Percentiles rank a stretch among this genome's conserved stretches.
Evolutionary conservation across 2,888 invertebrate species (phyloP).

Genomic region (Cacoxenus indagator): DNA sequence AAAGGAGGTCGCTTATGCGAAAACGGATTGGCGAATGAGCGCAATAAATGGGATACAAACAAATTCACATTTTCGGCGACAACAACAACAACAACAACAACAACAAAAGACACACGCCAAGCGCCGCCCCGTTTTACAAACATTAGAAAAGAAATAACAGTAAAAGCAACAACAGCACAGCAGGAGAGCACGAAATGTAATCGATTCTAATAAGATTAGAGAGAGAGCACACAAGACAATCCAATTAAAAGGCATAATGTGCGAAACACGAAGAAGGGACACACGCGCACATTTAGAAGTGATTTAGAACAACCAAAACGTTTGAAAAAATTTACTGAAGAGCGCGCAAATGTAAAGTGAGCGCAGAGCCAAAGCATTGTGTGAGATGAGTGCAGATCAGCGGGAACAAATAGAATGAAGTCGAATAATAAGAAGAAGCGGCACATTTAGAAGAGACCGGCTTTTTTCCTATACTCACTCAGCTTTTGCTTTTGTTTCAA

Average conservation of each 20-base stretch:
- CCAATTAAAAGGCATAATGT: slow-evolving; percentile 20
- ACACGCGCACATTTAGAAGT: not conserved
- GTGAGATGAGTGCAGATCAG: not conserved
- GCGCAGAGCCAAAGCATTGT: not conserved
- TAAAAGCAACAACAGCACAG: not conserved
- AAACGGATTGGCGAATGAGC: slow-evolving; percentile 29
- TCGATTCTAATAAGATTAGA: slow-evolving; percentile 14
- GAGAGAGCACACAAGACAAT: slow-evolving; percentile 10
- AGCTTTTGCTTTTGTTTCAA: slow-evolving; percentile 8
- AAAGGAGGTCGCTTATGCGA: slow-evolving; percentile 46
- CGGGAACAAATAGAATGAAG: not conserved
- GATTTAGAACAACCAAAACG: not conserved
- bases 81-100: slow-evolving; percentile 7
- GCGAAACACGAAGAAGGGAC: slow-evolving; percentile 34
- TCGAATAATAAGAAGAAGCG: not conserved
- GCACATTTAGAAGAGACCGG: slow-evolving; percentile 45
- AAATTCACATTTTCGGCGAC: slow-evolving; percentile 32
- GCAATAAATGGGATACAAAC: slow-evolving; percentile 20
- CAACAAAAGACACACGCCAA: not conserved
- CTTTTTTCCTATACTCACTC: slow-evolving; percentile 20
- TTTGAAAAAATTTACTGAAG: not conserved
- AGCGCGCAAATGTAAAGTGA: not conserved
- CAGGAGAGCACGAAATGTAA: slow-evolving; percentile 17
- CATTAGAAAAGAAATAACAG: not conserved
- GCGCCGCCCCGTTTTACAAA: slow-evolving; percentile 8